phyloP scores from a whole-genome alignment of 1,140 invertebrate genomes.

The Diorhabda elongata region DNA sequence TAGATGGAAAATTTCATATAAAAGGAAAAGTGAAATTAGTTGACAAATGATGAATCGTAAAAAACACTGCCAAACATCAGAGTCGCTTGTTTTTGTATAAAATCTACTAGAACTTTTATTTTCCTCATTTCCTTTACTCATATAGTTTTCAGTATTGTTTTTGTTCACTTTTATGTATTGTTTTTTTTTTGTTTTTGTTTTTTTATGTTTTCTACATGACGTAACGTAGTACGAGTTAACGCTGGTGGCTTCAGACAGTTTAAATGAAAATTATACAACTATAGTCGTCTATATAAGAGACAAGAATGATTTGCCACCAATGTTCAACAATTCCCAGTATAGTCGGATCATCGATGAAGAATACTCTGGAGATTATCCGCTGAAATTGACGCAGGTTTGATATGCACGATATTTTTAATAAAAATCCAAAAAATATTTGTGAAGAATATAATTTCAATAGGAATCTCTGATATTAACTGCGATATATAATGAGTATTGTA shows the following conservation, averaged over 20 bases:
- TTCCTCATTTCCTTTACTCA: too few species aligned
- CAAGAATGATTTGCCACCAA: constrained; percentile 77
- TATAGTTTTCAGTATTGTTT: not conserved
- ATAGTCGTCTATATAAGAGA: constrained; percentile 74
- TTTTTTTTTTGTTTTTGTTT: constrained; percentile 16
- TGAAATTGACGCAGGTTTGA: constrained; percentile 59
- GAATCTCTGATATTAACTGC: too few species aligned
- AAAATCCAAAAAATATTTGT: not conserved
- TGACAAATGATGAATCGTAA: too few species aligned
- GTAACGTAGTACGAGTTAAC: constrained; percentile 73
- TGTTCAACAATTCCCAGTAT: constrained; percentile 68
- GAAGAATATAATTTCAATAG: not conserved
- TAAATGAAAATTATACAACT: constrained; percentile 76
- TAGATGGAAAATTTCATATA: too few species aligned
- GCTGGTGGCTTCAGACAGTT: constrained; percentile 79
- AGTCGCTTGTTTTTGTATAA: too few species aligned
- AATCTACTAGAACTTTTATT: too few species aligned
- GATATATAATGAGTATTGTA: not conserved
- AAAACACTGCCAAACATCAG: too few species aligned
- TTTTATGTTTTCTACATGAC: constrained; percentile 35
- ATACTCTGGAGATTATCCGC: constrained; percentile 55
- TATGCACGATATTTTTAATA: not conserved
- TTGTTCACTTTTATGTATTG: not conserved
- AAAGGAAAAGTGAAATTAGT: too few species aligned
- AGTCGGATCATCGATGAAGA: constrained; percentile 65